Evolutionary conservation across 2,797 vertebrate species (phyloP).

Genomic region (Setipinna tenuifilis): DNA sequence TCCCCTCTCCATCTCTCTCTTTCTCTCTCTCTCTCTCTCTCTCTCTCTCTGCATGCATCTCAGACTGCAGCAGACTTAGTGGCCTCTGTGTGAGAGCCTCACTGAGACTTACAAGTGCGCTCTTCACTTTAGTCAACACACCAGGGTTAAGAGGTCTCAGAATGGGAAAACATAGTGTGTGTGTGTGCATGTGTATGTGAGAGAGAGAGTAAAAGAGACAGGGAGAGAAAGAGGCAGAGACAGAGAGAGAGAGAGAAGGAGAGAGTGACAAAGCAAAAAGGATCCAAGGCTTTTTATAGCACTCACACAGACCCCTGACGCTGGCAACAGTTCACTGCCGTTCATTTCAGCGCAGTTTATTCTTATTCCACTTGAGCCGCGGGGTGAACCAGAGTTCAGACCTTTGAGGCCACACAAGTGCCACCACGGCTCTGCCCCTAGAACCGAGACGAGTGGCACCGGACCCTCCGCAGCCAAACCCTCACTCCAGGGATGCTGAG

Average conservation of each 20-base stretch:
- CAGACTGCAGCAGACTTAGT: too few species aligned
- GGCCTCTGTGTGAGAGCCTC: too few species aligned
- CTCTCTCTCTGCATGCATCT: not conserved
- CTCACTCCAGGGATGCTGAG: not conserved
- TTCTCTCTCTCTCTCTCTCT: not conserved
- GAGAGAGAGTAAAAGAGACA: not conserved
- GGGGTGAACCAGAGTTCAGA: constrained; percentile 10
- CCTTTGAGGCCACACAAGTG: constrained; percentile 4
- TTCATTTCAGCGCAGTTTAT: constrained; percentile 12
- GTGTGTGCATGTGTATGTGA: too few species aligned
- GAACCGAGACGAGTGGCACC: too few species aligned
- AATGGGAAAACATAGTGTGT: too few species aligned
- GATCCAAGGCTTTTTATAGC: not conserved
- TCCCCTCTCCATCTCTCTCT: not conserved
- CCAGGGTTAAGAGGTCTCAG: too few species aligned
- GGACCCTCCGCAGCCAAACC: not conserved
- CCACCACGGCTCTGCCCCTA: not conserved
- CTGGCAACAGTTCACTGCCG: not conserved
- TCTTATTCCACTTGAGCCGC: constrained; percentile 3
- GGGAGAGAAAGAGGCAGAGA: not conserved
- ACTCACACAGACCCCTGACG: not conserved
- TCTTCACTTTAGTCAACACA: too few species aligned
- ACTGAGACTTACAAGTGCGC: too few species aligned
- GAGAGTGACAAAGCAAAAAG: not conserved
- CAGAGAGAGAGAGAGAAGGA: not conserved